phyloP scores from a whole-genome alignment of 2,113 vertebrate genomes.

The Rattus norvegicus region GRCr8 NC_086038.1:42025001-42025500 shows the following conservation, averaged over 20 bases:
- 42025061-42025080: too few relatives aligned
- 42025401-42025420: not conserved
- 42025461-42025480: not conserved
- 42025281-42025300: not conserved
- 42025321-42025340: not conserved
- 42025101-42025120: not conserved
- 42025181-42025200: not conserved
- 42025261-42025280: not conserved
- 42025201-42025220: not conserved
- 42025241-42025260: not conserved
- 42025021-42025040: not conserved
- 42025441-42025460: not conserved
- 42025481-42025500: not conserved
- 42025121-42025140: not conserved
- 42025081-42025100: not conserved
- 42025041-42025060: not conserved
- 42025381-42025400: not conserved
- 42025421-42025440: not conserved
- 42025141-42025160: not conserved
- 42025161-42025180: fast-evolving
- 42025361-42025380: not conserved
- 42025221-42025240: not conserved
- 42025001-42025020: not conserved
- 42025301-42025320: not conserved
- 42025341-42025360: not conserved